Evolutionary conservation across 2,113 vertebrate species (phyloP).

Genomic region (Forbesichthys agassizii): DNA sequence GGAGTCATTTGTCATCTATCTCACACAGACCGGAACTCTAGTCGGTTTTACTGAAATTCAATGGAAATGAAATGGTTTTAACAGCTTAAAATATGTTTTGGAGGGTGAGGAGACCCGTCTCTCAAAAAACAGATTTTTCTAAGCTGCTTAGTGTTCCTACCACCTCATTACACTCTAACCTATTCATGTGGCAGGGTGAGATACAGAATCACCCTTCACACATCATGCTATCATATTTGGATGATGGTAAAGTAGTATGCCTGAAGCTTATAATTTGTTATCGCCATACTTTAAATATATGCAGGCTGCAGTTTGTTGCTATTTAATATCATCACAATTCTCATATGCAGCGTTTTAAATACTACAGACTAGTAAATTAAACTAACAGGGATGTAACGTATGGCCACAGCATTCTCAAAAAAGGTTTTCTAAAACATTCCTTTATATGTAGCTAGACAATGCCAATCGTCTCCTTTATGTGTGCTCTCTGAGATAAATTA

Average conservation of each 20-base stretch:
- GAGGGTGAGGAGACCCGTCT: constrained; percentile 58
- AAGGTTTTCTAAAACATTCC: neutral
- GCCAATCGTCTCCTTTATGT: neutral
- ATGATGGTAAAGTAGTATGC: constrained; percentile 44
- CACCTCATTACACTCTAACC: constrained; percentile 70
- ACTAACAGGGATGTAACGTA: too few species aligned
- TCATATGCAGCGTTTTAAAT: constrained; percentile 1
- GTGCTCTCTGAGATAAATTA: neutral
- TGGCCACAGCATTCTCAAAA: too few species aligned
- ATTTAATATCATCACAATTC: neutral
- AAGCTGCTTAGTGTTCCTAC: constrained; percentile 73
- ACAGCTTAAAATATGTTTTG: constrained; percentile 71
- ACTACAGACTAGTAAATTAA: too few species aligned
- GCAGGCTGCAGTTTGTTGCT: neutral
- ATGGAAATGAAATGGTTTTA: constrained; percentile 66
- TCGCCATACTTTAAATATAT: constrained; percentile 21
- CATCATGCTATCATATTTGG: constrained; percentile 44
- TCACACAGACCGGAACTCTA: too few species aligned
- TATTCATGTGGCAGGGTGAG: constrained; percentile 58
- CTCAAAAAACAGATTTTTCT: constrained; percentile 70
- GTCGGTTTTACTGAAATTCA: constrained; percentile 29
- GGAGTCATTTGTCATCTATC: too few species aligned
- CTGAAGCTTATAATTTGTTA: constrained; percentile 33
- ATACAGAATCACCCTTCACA: constrained; percentile 52
- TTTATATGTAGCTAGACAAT: constrained; percentile 9